Conservation (phyloP, 2,797 vertebrate genomes). For the Myioborus melanocephalus region DNA sequence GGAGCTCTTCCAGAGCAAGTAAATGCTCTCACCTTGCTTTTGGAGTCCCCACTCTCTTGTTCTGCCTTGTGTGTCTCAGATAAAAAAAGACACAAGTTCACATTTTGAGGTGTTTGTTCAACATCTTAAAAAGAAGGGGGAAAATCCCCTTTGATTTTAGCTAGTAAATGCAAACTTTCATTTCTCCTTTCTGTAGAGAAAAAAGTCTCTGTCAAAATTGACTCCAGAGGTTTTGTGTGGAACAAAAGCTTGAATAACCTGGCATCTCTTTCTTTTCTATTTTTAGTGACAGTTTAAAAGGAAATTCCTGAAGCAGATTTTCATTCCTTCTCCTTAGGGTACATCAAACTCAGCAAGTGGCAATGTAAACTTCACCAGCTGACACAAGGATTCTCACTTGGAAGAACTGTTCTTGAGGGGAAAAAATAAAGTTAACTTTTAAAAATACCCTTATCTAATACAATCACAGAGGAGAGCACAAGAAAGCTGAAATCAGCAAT, state of each 20-base stretch:
- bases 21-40: neutral
- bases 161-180: neutral
- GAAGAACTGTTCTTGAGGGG: neutral
- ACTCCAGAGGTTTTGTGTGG: neutral
- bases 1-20: neutral
- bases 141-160: neutral
- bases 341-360: neutral
- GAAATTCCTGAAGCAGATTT: neutral
- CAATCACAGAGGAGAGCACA: neutral
- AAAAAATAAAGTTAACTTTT: neutral
- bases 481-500: neutral
- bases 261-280: neutral
- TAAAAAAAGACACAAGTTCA: neutral
- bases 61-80: neutral
- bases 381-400: neutral
- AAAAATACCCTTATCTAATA: neutral
- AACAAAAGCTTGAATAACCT: neutral
- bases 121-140: neutral
- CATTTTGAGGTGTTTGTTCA: neutral
- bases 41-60: neutral
- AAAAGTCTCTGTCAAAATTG: neutral
- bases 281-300: neutral
- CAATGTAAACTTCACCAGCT: neutral
- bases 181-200: neutral
- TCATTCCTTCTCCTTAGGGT: neutral